These are phyloP conservation scores for Muraenolepis orangiensis DNA, from an alignment of 2,797 vertebrate species.

Conservation along the genomic window DNA sequence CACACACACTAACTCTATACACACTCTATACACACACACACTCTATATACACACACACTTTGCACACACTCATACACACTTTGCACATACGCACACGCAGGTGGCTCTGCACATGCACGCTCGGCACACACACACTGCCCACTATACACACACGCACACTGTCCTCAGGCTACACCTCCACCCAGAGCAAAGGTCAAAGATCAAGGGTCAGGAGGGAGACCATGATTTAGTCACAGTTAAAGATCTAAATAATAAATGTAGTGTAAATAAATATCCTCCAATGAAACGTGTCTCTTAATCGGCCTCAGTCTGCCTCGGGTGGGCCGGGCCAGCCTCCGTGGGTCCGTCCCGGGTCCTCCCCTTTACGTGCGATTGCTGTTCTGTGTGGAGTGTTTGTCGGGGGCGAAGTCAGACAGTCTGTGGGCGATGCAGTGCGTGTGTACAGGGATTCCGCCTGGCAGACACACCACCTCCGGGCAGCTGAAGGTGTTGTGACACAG, in stretches of 20 bases:
- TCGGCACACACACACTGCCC: too few relatives aligned
- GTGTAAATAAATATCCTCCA: too few relatives aligned
- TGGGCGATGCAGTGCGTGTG: conserved; percentile 87
- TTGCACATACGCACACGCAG: too few relatives aligned
- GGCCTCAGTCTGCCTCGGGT: too few relatives aligned
- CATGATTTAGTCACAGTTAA: conserved; percentile 13
- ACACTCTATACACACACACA: too few relatives aligned
- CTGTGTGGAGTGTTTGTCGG: conserved; percentile 74
- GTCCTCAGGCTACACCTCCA: background rate
- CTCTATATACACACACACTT: too few relatives aligned
- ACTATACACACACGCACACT: too few relatives aligned
- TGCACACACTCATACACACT: too few relatives aligned
- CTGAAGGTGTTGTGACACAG: conserved; percentile 93
- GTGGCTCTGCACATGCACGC: too few relatives aligned
- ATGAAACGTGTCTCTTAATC: too few relatives aligned
- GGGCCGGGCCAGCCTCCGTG: conserved; percentile 47
- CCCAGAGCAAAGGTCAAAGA: background rate
- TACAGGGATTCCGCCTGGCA: conserved; percentile 85
- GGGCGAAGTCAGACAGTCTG: conserved; percentile 76
- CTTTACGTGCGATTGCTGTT: conserved; percentile 86
- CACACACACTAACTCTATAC: too few relatives aligned
- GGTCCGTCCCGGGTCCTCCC: conserved; percentile 11
- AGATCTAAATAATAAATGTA: too few relatives aligned
- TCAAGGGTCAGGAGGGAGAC: conserved; percentile 21
- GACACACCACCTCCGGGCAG: conserved; percentile 86